Evolutionary conservation across 2,113 vertebrate genomes (phyloP), one percentile per base, ranked within the genome.

Genomic region (Varanus salvator): DNA sequence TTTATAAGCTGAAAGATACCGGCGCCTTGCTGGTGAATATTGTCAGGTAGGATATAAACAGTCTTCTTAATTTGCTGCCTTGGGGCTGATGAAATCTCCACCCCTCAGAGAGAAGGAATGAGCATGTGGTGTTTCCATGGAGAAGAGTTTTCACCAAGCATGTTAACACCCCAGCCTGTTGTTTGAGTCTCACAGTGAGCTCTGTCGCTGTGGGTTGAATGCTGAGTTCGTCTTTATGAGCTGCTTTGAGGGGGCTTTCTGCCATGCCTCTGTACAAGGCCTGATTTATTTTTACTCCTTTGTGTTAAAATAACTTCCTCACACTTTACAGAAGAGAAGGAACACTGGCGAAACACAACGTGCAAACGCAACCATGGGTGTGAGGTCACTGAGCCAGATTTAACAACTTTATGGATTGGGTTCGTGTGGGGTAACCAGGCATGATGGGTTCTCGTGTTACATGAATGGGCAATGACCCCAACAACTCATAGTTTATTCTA

Each of bases 61-160:
- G 1, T 88, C 86, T 87, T 92, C 94, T 92, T 71, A 87, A 91
- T 91, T 95, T 78, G 31, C 93, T 94, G 84, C 90, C 78, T 87
- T 84, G 23, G 38, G 76, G 92, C 91, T 87, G 84, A 93, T 83
- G 91, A 94, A 89, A 92, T 25, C 60, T 81, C 19, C 90, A 96
- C 89, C 92, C 44, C 2, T 72, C 69, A 91, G 0, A 71, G 72
- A 25, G 90, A 87, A 86, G 92, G 80, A 91, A 71, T 89, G 90
- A 92, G 91, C 60, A 64, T 25, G 27, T 88, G 78, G 84, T 77
- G 76, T 94, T 94, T 95, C 93, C 83, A 83, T 25, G 78, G 91
- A 94, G 91, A 94, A 85, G 52, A 76, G 0, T 0, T 94, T 95
- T 93, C 87, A 89, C 90, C 75, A 86, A 86, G 83, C 93, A 84